Evolutionary conservation across 2,113 vertebrate genomes (phyloP).

Genomic region (Recurvirostra avosetta): DNA sequence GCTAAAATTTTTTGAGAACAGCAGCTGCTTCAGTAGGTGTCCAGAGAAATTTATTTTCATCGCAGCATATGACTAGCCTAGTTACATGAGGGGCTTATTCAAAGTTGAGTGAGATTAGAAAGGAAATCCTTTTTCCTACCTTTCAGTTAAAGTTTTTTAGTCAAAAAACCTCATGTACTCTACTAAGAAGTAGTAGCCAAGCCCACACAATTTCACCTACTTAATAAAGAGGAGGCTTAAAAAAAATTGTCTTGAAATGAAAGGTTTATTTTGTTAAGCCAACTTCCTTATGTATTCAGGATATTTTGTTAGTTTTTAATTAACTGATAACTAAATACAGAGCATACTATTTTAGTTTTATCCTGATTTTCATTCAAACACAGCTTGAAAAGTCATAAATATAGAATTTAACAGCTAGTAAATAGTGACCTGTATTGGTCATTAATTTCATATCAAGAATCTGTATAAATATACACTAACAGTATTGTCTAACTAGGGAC

Average conservation of each 20-base stretch:
- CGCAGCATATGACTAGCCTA: background rate
- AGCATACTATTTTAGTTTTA: background rate
- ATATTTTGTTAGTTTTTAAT: background rate
- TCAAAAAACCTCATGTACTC: accelerated
- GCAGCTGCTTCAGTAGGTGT: background rate
- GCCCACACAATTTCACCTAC: background rate
- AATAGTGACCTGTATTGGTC: background rate
- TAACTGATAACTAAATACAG: background rate
- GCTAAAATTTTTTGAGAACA: background rate
- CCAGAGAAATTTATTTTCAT: background rate
- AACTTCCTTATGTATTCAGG: background rate
- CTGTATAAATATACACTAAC: background rate
- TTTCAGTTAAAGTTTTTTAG: background rate
- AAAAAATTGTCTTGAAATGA: background rate
- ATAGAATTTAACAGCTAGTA: background rate
- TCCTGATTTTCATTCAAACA: background rate
- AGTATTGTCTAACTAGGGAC: background rate
- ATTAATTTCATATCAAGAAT: background rate
- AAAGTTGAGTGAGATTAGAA: background rate
- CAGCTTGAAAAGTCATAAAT: background rate
- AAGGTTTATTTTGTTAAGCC: background rate
- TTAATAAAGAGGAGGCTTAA: background rate
- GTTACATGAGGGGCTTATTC: background rate
- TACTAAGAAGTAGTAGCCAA: background rate
- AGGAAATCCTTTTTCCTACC: no score